Evolutionary conservation across 2,797 vertebrate species (phyloP).

Genomic region (Xyrichtys novacula): DNA sequence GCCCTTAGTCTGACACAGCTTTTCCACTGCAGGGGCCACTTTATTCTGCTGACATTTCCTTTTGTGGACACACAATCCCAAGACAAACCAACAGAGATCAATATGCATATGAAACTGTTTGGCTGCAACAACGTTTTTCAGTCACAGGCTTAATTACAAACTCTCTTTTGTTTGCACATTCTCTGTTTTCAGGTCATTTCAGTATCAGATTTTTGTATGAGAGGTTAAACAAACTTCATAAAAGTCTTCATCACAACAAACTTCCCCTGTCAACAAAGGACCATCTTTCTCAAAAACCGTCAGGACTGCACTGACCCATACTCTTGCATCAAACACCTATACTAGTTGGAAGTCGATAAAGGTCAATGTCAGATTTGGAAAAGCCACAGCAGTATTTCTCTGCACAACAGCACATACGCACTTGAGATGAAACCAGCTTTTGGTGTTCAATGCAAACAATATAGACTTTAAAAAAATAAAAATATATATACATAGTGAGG

Average conservation of each 20-base stretch:
- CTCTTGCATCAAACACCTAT: not conserved
- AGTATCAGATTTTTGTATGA: not conserved
- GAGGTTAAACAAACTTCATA: conserved; percentile 13
- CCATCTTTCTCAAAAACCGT: not conserved
- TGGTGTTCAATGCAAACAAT: too few species aligned
- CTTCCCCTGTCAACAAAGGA: not conserved
- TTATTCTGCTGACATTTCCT: conserved; percentile 20
- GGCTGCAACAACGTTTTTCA: not conserved
- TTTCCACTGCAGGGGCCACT: conserved; percentile 21
- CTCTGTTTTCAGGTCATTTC: not conserved
- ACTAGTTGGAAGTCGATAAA: conserved; percentile 32
- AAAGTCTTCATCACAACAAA: not conserved
- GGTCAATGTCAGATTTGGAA: conserved; percentile 27
- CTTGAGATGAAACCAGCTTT: not conserved
- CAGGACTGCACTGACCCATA: not conserved
- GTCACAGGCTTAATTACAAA: not conserved
- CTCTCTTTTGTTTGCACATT: not conserved
- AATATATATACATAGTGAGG: too few species aligned
- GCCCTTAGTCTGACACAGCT: conserved; percentile 24
- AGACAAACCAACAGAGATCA: conserved; percentile 6
- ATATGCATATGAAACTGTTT: not conserved
- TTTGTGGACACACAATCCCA: conserved; percentile 10
- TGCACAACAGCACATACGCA: not conserved
- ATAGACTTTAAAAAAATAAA: too few species aligned
- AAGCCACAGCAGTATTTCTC: not conserved